A percentile compares a stretch with the other conserved stretches of the same genome.
These are phyloP conservation scores for Actenoides hombroni DNA, from an alignment of 2,113 vertebrate genomes.

Conservation along the genomic window DNA sequence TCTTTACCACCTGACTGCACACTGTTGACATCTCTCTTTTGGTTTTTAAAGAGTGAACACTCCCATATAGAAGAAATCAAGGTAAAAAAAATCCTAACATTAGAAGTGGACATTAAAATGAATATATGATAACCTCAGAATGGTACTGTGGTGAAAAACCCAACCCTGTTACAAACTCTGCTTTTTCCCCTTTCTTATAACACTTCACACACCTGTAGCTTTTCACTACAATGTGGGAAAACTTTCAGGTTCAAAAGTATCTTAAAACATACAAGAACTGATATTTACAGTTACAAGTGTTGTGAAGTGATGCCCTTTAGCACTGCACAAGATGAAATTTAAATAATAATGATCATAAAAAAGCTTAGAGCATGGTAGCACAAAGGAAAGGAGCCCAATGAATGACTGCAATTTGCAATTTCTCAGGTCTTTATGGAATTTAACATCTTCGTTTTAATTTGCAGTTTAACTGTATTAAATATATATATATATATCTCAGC, in stretches of 20 bases:
- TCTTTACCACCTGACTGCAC: not conserved
- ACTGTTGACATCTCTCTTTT: not conserved
- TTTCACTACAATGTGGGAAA: not conserved
- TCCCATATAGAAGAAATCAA: not conserved
- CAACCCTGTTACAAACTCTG: not conserved
- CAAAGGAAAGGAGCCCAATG: not conserved
- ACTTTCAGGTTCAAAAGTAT: not conserved
- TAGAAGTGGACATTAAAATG: not conserved
- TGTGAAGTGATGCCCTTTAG: constrained; percentile 17
- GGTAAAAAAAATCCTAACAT: not conserved
- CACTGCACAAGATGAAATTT: not conserved
- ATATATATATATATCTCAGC: not conserved
- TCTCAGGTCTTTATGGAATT: not conserved
- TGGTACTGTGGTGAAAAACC: not conserved
- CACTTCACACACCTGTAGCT: not conserved
- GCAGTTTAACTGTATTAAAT: constrained; percentile 1
- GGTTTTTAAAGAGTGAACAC: not conserved
- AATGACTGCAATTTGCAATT: constrained; percentile 18
- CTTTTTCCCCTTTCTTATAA: not conserved
- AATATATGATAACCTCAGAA: not conserved
- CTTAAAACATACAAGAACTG: not conserved
- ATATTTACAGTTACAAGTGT: constrained; percentile 20
- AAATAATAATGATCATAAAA: constrained; percentile 27
- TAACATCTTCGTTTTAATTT: constrained; percentile 35
- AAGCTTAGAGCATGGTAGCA: constrained; percentile 13